Percentiles rank a stretch among this genome's conserved stretches.
Conservation (phyloP, 64 coral and sea anemone genomes). For the Actinia tenebrosa region DNA sequence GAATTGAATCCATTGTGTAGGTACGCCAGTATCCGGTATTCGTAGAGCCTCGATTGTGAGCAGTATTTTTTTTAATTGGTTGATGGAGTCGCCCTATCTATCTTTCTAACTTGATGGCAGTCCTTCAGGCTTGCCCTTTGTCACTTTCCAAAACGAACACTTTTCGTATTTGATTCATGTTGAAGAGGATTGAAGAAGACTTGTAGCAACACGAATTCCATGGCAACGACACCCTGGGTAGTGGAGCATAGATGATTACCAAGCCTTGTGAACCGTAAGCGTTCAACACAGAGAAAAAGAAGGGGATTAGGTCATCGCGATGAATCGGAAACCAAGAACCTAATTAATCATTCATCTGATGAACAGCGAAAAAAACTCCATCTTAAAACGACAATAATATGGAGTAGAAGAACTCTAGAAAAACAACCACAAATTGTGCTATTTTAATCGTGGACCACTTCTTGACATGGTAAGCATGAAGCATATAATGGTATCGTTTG, state of each 20-base stretch:
- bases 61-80: too few species aligned
- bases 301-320: not conserved
- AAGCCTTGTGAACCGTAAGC: not conserved
- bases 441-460: not conserved
- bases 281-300: not conserved
- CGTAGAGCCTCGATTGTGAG: too few species aligned
- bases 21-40: too few species aligned
- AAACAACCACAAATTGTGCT: not conserved
- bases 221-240: not conserved
- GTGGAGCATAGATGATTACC: not conserved
- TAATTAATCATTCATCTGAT: not conserved
- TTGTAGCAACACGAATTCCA: not conserved
- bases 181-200: too few species aligned
- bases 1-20: too few species aligned
- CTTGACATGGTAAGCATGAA: not conserved
- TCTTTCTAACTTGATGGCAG: too few species aligned
- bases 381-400: not conserved
- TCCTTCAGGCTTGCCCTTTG: too few species aligned
- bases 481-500: too few species aligned
- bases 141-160: too few species aligned
- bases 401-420: not conserved
- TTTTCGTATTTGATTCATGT: too few species aligned
- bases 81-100: too few species aligned
- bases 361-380: not conserved
- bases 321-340: not conserved